phyloP scores from a whole-genome alignment of 1,140 invertebrate genomes.

The Helicorthomorpha holstii region DNA sequence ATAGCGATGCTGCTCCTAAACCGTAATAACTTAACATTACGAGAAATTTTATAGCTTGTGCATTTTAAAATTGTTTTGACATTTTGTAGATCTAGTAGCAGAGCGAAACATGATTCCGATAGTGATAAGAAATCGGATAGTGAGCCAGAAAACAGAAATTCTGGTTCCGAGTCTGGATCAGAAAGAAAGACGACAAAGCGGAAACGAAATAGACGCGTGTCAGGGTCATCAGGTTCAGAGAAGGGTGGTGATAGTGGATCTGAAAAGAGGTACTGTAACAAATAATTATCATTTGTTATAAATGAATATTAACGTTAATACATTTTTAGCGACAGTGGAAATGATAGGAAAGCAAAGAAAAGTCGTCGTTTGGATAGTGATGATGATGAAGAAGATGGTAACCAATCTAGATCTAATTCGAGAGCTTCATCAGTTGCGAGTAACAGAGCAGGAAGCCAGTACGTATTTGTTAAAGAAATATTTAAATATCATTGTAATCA shows the following conservation, averaged over 20 bases:
- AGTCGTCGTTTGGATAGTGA: neutral
- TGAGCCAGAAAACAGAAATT: neutral
- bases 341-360: neutral
- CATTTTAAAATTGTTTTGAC: too few species aligned
- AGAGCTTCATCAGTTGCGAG: neutral
- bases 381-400: neutral
- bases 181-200: too few species aligned
- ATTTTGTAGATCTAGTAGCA: too few species aligned
- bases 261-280: neutral
- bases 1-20: constrained; percentile 37
- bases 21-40: too few species aligned
- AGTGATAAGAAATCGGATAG: neutral
- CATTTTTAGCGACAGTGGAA: neutral
- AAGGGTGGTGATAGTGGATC: neutral
- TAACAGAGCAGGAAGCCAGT: neutral
- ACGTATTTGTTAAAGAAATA: too few species aligned
- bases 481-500: too few species aligned
- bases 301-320: neutral
- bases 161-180: neutral
- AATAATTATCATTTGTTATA: neutral
- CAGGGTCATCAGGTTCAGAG: neutral
- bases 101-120: too few species aligned
- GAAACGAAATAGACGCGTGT: neutral
- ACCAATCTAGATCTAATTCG: neutral
- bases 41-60: too few species aligned